Evolutionary conservation across 92 coral and sea anemone genomes (phyloP).

Genomic region (Zoanthus gigantus): DNA sequence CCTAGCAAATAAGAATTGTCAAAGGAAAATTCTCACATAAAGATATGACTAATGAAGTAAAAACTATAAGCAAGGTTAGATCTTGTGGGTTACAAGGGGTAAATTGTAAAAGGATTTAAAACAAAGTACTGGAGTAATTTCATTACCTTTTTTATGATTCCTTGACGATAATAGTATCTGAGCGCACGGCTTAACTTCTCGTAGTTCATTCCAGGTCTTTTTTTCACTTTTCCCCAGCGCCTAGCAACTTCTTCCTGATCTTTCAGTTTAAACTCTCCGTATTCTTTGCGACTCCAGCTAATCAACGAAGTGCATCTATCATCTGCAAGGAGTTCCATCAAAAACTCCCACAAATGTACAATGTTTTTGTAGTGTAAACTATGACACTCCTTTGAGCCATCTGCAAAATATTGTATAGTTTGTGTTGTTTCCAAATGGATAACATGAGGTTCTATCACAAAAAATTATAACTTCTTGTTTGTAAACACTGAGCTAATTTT

Average conservation of each 20-base stretch:
- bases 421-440: background rate
- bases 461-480: background rate
- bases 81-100: too few relatives aligned
- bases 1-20: too few relatives aligned
- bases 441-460: background rate
- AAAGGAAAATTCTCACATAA: too few relatives aligned
- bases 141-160: constrained; percentile 83
- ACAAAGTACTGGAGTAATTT: background rate
- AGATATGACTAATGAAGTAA: too few relatives aligned
- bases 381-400: background rate
- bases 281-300: constrained; percentile 86
- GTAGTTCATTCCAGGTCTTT: constrained; percentile 90
- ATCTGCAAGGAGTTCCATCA: constrained; percentile 83
- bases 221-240: constrained; percentile 91
- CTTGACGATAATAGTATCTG: constrained; percentile 88
- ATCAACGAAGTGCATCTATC: constrained; percentile 83
- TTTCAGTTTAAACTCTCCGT: constrained; percentile 87
- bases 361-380: constrained; percentile 80
- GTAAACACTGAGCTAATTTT: background rate
- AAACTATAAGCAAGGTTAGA: too few relatives aligned
- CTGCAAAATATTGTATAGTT: background rate
- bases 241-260: constrained; percentile 92
- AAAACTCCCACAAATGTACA: constrained; percentile 93
- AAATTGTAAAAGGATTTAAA: too few relatives aligned
- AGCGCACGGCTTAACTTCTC: constrained; percentile 94